Evolutionary conservation across 2,113 vertebrate genomes (phyloP), one percentile per base, ranked within the genome.

Genomic region (Ageneiosus marmoratus): DNA sequence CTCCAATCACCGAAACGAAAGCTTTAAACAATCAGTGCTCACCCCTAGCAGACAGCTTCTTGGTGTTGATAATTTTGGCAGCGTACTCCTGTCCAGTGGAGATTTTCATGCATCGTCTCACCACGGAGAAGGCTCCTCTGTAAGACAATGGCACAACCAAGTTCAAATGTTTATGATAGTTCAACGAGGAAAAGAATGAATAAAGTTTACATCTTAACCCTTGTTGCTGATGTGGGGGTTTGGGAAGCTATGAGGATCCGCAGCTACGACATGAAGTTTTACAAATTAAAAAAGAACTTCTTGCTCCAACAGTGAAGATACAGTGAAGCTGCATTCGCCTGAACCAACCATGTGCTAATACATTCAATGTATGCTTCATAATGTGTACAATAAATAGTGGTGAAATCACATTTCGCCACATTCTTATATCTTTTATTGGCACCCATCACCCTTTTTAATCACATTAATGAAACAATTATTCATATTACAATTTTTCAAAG

Each of bases 51-150:
- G 97, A 99, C 24, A 98, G 92, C 93, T 99, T 99, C 94, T 99
- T 99, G 91, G 97, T 99, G 90, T 99, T 98, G 94, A 99, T 99
- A 81, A 98, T 98, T 94, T 99, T 99, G 92, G 97, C 97, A 80
- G 97, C 97, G 0, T 96, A 99, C 83, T 99, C 97, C 89, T 99
- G 97, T 87, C 97, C 97, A 0, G 94, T 95, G 88, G 97, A 96
- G 81, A 97, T 98, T 93, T 98, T 99, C 96, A 98, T 96, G 77
- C 97, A 98, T 87, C 97, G 95, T 88, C 95, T 96, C 89, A 99
- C 97, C 91, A 99, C 96, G 18, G 97, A 99, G 92, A 99, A 99
- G 0, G 97, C 97, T 12, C 97, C 97, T 94, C 97, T 99, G 87
- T 4, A 93, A 80, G 18, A 32, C 16, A 84, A 73, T 80, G 15